These are phyloP conservation scores for Lycia hirtaria DNA, from an alignment of 2,888 invertebrate genomes.

Conservation along the genomic window DNA sequence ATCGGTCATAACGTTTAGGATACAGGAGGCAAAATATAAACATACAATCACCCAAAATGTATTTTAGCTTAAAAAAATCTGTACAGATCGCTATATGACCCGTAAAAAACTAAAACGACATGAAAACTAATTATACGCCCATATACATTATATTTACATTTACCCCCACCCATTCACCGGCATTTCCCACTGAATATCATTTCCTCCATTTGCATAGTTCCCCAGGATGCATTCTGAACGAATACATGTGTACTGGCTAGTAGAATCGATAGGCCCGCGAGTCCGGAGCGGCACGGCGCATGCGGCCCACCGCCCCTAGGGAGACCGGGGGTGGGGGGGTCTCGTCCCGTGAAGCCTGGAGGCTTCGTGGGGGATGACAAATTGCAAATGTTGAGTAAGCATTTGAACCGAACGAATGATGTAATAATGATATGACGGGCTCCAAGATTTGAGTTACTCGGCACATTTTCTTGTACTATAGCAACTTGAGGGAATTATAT, in stretches of 20 bases:
- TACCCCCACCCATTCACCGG: background rate
- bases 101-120: background rate
- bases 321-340: constrained; percentile 1
- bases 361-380: constrained; percentile 33
- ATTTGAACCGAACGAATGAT: constrained; percentile 32
- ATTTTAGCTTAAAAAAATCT: no score
- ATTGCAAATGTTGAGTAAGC: constrained; percentile 35
- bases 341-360: constrained; percentile 33
- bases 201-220: constrained; percentile 37
- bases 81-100: no score
- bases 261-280: constrained; percentile 41
- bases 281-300: constrained; percentile 33
- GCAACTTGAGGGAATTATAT: no score
- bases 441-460: background rate
- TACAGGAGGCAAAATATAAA: no score
- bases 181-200: constrained; percentile 26
- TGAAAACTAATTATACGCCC: constrained; percentile 1
- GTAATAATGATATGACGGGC: constrained; percentile 4
- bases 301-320: constrained; percentile 32
- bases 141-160: no score
- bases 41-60: no score
- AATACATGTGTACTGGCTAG: constrained; percentile 28
- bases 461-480: background rate
- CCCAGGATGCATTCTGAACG: constrained; percentile 35
- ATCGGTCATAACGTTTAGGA: no score